Base-by-base conservation (phyloP, 2,888 invertebrate genomes). In the Agrochola litura region DNA sequence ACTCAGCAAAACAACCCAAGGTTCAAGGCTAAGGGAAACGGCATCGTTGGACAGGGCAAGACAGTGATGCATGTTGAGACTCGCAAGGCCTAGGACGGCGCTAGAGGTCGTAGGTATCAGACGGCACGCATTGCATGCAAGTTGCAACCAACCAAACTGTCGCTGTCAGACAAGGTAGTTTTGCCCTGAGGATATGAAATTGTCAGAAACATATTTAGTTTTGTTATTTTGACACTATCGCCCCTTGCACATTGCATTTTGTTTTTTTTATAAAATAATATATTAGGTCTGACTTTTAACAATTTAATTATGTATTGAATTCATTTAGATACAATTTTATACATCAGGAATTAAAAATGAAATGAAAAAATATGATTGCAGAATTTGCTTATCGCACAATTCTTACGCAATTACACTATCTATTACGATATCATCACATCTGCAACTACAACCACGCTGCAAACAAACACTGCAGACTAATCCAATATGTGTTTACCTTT, bases 381-480 rank as follows among this genome's bases (percentile, higher is more conserved):
- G 5, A 43, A 73, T 60, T 58, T 49, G 37, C 14, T 25, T 52
- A 73, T 1, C 46, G 19, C 16, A 68, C 6, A 37, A 12, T 43
- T 73, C 12, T 56, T 52, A 49, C 58, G 56, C 19, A 61, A 60
- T 61, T 0, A 14, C 41, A 64, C 25, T 83, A 65, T 77, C 12
- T 58, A 25, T 52, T 54, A 76, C 49, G 41, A 72, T 58, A 76
- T 66, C 72, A 67, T 70, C 61, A 64, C 73, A 63, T 30, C 41
- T 64, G 52, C 76, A 19, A 25, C 43, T 19, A n/a, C 60, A 61
- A n/a, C 49, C 9, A 69, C 19, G 54, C 25, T 52, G 25, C 58
- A 56, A 65, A 85, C 56, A 82, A 66, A 76, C 65, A 70, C 25
- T 22, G n/a, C 52, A 72, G 46, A 86, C 43, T 86, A 66, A 85